A percentile compares a stretch with the other conserved stretches of the same genome.
phyloP scores from a whole-genome alignment of 2,888 invertebrate species.

The Cacoxenus indagator region DNA sequence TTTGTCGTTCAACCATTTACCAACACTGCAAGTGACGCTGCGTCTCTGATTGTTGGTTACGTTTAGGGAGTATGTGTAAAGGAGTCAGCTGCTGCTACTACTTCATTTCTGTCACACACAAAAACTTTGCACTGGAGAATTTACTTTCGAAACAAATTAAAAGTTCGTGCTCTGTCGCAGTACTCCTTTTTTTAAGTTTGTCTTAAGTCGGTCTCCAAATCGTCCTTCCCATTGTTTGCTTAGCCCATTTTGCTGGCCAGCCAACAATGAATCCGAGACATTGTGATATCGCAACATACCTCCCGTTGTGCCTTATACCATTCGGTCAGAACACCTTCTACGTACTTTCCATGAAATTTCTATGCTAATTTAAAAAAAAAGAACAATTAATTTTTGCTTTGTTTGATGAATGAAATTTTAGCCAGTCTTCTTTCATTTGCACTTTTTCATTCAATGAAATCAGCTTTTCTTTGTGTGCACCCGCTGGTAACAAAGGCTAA shows the following conservation, averaged over 20 bases:
- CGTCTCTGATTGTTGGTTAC: background rate
- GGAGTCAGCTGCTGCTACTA: background rate
- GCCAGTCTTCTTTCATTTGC: background rate
- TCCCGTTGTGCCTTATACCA: no score
- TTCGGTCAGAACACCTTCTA: no score
- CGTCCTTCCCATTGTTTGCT: background rate
- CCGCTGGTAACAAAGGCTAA: no score
- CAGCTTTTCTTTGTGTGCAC: slow-evolving; percentile 46
- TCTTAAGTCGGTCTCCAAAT: background rate
- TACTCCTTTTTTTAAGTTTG: background rate
- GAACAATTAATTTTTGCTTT: background rate
- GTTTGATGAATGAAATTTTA: slow-evolving; percentile 15
- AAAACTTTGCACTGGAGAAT: slow-evolving; percentile 5
- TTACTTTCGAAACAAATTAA: slow-evolving; percentile 19
- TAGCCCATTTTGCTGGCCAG: no score
- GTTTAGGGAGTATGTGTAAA: no score
- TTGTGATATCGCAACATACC: no score
- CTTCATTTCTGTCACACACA: background rate
- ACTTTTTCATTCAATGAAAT: background rate
- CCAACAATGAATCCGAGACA: background rate
- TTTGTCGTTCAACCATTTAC: slow-evolving; percentile 1
- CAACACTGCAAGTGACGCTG: background rate
- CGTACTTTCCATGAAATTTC: background rate
- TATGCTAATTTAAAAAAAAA: background rate
- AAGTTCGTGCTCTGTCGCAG: background rate